Conservation (phyloP, 2,797 vertebrate species). For the Macropus fuliginosus region DNA sequence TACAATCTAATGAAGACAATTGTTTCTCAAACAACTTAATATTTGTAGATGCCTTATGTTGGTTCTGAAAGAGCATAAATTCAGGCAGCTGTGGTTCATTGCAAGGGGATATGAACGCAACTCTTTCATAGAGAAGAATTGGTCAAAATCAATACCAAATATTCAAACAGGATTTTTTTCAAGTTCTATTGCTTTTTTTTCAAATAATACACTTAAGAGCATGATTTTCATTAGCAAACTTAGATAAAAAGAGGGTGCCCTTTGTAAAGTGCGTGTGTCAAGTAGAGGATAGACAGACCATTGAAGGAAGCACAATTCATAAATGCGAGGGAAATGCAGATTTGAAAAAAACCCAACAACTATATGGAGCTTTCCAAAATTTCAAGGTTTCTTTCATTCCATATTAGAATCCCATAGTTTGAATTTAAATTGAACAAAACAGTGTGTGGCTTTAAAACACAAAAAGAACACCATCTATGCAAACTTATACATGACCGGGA, state of each 20-base stretch:
- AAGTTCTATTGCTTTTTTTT: slow-evolving; percentile 14
- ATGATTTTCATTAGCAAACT: slow-evolving; percentile 6
- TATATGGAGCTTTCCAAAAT: not conserved
- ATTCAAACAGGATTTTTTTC: slow-evolving; percentile 28
- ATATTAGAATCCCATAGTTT: not conserved
- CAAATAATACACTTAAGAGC: slow-evolving; percentile 31
- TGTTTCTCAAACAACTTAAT: slow-evolving; percentile 29
- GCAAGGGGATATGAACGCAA: not conserved
- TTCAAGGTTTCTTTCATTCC: not conserved
- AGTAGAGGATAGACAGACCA: not conserved
- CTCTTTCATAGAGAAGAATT: not conserved
- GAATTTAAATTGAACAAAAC: not conserved
- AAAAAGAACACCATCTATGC: not conserved
- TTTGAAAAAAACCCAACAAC: not conserved
- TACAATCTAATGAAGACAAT: not conserved
- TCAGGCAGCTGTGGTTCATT: slow-evolving; percentile 3
- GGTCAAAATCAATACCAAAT: not conserved
- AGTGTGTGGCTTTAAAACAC: not conserved
- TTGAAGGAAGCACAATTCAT: not conserved
- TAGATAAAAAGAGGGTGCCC: not conserved
- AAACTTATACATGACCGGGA: not conserved
- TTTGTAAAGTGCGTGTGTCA: not conserved
- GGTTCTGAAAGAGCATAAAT: slow-evolving; percentile 41
- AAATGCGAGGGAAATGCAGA: not conserved
- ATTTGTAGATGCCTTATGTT: slow-evolving; percentile 22